Conservation (phyloP, 2,888 invertebrate genomes). For the Oithona nana region DNA sequence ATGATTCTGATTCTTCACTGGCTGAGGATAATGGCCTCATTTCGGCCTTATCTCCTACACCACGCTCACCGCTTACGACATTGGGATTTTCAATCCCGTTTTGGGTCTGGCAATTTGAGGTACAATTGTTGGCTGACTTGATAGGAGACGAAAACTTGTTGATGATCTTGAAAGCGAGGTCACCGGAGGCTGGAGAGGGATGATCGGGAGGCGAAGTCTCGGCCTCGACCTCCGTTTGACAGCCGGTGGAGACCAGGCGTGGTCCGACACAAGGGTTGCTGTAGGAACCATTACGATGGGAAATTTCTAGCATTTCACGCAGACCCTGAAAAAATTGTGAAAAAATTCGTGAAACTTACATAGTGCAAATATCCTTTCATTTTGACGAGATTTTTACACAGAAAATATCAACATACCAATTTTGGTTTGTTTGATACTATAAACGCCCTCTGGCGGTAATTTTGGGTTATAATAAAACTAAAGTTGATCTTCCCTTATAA, state of each 20-base stretch:
- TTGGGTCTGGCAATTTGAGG: background rate
- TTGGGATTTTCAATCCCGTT: no score
- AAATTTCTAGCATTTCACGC: constrained; percentile 62
- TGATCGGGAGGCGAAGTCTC: background rate
- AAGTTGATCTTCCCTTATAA: no score
- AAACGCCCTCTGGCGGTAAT: no score
- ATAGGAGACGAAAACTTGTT: background rate
- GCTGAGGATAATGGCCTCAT: background rate
- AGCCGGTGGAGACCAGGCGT: background rate
- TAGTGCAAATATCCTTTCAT: background rate
- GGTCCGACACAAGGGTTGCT: constrained; percentile 27
- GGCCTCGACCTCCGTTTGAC: constrained; percentile 9
- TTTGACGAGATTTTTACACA: no score
- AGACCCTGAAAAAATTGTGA: constrained; percentile 40
- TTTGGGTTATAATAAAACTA: no score
- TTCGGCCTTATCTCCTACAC: no score
- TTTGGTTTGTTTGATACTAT: no score
- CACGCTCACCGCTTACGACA: no score
- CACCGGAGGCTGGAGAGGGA: background rate
- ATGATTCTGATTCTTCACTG: background rate
- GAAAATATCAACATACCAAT: no score
- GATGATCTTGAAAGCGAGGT: no score
- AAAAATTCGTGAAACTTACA: constrained; percentile 10
- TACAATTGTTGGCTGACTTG: background rate
- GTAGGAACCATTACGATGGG: constrained; percentile 48